A percentile compares a stretch with the other conserved stretches of the same genome.
phyloP scores from a whole-genome alignment of 2,888 invertebrate genomes.

The Hetaerina titia region DNA sequence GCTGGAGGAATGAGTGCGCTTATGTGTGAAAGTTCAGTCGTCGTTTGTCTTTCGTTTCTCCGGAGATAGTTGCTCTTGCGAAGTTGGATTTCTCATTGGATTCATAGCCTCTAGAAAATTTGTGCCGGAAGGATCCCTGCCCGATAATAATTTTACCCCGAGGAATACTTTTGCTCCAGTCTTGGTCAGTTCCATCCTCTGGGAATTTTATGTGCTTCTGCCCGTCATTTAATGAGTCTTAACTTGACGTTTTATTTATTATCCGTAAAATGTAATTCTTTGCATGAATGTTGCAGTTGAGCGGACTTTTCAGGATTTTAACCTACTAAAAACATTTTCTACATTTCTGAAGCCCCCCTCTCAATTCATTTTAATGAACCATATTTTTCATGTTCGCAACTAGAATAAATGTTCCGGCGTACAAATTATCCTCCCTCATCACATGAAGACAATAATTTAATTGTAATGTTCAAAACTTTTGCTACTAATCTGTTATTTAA shows the following conservation, averaged over 20 bases:
- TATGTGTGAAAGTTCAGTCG: conserved; percentile 16
- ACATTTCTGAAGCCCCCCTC: no score
- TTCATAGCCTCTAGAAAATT: neutral
- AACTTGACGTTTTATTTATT: neutral
- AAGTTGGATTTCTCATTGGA: neutral
- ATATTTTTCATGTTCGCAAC: no score
- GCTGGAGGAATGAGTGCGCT: neutral
- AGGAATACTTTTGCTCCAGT: neutral
- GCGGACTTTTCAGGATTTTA: no score
- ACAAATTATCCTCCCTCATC: no score
- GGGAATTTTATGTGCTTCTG: neutral
- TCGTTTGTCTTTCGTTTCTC: neutral
- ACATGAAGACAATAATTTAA: no score
- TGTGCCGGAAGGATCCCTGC: neutral
- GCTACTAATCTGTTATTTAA: no score
- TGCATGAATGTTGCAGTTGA: neutral
- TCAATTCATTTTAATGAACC: no score
- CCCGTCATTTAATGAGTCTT: neutral
- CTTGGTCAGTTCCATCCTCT: neutral
- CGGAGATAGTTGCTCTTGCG: neutral
- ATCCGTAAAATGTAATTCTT: neutral
- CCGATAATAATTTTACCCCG: neutral
- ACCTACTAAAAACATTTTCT: no score
- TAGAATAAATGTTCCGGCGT: no score
- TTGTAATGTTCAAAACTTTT: no score